Conservation (phyloP, 2,113 vertebrate genomes). For the Mobula birostris region DNA sequence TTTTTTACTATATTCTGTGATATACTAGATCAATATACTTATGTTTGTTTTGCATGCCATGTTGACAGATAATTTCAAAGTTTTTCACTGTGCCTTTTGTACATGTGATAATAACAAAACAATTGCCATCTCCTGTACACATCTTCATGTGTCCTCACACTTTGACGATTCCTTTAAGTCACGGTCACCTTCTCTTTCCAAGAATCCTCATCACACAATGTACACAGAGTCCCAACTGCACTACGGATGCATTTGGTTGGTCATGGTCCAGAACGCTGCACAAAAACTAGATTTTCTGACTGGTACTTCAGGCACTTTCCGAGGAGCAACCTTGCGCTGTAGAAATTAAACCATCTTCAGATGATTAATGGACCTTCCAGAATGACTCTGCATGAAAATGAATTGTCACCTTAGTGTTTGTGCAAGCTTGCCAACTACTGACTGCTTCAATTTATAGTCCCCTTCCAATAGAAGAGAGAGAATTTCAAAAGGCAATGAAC, state of each 20-base stretch:
- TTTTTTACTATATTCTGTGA: no score
- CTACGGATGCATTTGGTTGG: background rate
- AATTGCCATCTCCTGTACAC: no score
- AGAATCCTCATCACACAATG: background rate
- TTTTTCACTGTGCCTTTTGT: no score
- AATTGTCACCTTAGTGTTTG: background rate
- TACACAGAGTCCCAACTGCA: background rate
- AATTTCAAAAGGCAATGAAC: background rate
- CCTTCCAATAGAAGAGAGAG: background rate
- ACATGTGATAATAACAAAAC: no score
- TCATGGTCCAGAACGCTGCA: background rate
- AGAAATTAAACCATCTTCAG: background rate
- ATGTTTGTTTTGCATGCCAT: no score
- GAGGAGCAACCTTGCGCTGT: background rate
- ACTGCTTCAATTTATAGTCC: background rate
- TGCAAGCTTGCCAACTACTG: background rate
- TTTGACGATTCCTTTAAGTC: background rate
- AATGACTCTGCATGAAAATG: slow-evolving; percentile 1
- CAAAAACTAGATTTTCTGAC: background rate
- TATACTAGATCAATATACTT: no score
- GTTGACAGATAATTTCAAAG: no score
- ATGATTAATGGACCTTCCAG: background rate
- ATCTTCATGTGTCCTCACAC: background rate
- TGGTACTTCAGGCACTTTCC: background rate
- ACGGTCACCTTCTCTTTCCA: background rate